phyloP scores from a whole-genome alignment of 2,113 vertebrate species.

The Astatotilapia flaviijosephi region DNA sequence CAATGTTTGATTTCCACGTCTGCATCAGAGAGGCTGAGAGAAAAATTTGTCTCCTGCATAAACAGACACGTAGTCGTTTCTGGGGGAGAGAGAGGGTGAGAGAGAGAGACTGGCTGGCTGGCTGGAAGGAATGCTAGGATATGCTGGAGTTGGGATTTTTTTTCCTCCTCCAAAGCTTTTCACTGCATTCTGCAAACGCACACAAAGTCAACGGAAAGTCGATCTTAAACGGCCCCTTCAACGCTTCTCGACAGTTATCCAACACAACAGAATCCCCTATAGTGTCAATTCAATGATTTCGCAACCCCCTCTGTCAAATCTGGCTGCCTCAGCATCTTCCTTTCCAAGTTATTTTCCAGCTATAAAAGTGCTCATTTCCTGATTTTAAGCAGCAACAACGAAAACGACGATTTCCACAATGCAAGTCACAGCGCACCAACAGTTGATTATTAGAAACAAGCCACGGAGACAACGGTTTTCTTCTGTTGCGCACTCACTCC shows the following conservation, averaged over 20 bases:
- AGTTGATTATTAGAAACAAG: neutral
- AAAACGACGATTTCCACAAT: neutral
- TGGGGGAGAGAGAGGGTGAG: conserved; percentile 29
- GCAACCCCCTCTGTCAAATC: conserved; percentile 55
- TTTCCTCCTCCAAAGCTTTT: conserved; percentile 32
- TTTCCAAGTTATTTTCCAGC: conserved; percentile 25
- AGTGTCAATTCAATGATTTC: conserved; percentile 38
- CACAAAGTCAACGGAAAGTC: conserved; percentile 18
- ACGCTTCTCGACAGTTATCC: neutral
- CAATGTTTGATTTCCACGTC: conserved; percentile 71
- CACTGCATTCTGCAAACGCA: conserved; percentile 26
- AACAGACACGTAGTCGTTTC: conserved; percentile 72
- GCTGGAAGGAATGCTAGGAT: conserved; percentile 74
- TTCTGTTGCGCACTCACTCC: conserved; percentile 64
- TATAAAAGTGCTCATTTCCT: conserved; percentile 37
- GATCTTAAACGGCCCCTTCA: neutral
- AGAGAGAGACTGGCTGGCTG: conserved; percentile 50
- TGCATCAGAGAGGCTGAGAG: conserved; percentile 40
- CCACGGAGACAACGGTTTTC: neutral
- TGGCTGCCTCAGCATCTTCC: conserved; percentile 64
- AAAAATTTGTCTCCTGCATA: conserved; percentile 54
- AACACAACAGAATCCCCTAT: neutral
- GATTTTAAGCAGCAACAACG: conserved; percentile 2
- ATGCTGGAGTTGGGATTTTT: conserved; percentile 67
- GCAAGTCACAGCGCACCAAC: neutral